phyloP scores from a whole-genome alignment of 2,797 vertebrate genomes.

The Tamandua tetradactyla region DNA sequence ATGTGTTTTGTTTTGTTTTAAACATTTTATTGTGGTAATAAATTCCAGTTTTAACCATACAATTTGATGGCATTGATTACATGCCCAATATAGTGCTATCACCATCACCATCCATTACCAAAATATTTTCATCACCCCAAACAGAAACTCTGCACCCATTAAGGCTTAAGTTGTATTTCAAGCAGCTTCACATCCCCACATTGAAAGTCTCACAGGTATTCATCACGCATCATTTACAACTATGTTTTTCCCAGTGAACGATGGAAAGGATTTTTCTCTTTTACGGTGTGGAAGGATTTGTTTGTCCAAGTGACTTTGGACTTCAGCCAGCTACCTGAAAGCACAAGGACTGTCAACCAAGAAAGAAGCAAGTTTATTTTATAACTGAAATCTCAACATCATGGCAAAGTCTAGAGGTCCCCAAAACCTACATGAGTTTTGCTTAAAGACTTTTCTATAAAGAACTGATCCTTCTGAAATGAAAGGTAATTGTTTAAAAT shows the following conservation, averaged over 20 bases:
- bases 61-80: too few species aligned
- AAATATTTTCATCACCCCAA: too few species aligned
- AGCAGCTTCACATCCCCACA: not conserved
- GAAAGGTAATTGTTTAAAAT: constrained; percentile 58
- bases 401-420: not conserved
- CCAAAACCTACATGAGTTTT: not conserved
- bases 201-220: not conserved
- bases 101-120: too few species aligned
- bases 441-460: constrained; percentile 32
- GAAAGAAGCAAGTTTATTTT: not conserved
- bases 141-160: too few species aligned
- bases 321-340: not conserved
- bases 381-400: not conserved
- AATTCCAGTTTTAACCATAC: too few species aligned
- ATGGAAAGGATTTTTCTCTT: not conserved
- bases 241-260: not conserved
- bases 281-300: not conserved
- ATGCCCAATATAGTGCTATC: too few species aligned
- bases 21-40: too few species aligned
- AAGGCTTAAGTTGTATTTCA: not conserved
- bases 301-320: not conserved
- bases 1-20: too few species aligned
- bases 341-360: not conserved
- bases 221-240: not conserved
- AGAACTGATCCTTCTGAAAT: constrained; percentile 37